Evolutionary conservation across 2,888 invertebrate species (phyloP), one percentile per base, ranked within the genome.

Genomic region (Branchellion lobata): DNA sequence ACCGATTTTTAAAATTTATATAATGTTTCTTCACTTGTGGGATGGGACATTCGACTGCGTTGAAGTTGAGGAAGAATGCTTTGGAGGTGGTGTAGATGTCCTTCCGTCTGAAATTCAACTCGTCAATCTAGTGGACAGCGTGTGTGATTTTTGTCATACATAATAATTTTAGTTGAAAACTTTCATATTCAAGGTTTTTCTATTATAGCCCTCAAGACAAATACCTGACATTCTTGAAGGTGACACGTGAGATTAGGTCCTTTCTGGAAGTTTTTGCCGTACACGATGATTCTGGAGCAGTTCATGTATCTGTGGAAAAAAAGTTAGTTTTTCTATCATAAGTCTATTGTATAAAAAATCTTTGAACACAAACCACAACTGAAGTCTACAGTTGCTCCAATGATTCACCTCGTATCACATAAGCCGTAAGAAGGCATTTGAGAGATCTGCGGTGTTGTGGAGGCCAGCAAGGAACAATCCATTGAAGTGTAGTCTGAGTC

Each of bases 211-310:
- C n/a, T n/a, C n/a, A n/a, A n/a, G n/a, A n/a, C n/a, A n/a, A n/a
- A n/a, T n/a, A 80, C 81, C 77, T 79, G 40, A 47, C 65, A 77
- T 34, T 79, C 79, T 27, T 79, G 79, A 18, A 81, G 72, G 40
- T 81, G 79, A 34, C 83, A 83, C 29, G 79, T 80, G 1, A 83
- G 81, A 18, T 71, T 79, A 47, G 29, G 61, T 14, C 77, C 71
- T 71, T 81, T 72, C 21, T 82, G 61, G 80, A 83, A 83, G 79
- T 81, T 75, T 14, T 72, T 69, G 27, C 83, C 83, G 33, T 82
- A 83, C n/a, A 83, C 81, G 27, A 81, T 80, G 29, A 82, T 80
- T 24, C 61, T 36, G n/a, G 31, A 40, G 71, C 83, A 83, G 34
- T 80, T 77, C 81, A 74, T 83, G 36, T 75, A 61, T 2, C 61